Conservation (phyloP, 2,888 invertebrate genomes). For the Thymelicus lineola region DNA sequence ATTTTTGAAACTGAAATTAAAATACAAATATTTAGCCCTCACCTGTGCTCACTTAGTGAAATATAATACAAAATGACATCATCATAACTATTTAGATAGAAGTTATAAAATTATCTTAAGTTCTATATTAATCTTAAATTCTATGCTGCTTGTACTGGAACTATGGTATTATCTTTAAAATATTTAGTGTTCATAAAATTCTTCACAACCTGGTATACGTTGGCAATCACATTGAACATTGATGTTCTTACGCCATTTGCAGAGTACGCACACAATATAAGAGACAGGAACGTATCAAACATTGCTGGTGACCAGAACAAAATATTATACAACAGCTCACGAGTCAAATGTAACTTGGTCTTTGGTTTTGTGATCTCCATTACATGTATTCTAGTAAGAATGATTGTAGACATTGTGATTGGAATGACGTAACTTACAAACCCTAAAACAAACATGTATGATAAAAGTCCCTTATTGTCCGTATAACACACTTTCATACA, state of each 20-base stretch:
- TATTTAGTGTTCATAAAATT: conserved; percentile 76
- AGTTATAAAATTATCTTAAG: no score
- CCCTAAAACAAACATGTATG: conserved; percentile 69
- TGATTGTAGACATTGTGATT: conserved; percentile 70
- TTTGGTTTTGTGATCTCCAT: conserved; percentile 64
- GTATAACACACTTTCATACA: conserved; percentile 73
- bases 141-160: conserved; percentile 54
- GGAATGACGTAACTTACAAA: conserved; percentile 75
- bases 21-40: no score
- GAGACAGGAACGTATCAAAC: conserved; percentile 74
- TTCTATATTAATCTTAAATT: no score
- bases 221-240: conserved; percentile 72
- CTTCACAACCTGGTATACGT: conserved; percentile 75
- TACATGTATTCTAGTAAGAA: conserved; percentile 72
- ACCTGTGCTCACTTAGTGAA: no score
- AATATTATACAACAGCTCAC: conserved; percentile 74
- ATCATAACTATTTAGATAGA: no score
- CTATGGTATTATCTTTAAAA: conserved; percentile 68
- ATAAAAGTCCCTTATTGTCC: conserved; percentile 66
- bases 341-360: conserved; percentile 65
- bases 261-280: conserved; percentile 70
- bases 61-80: no score
- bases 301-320: conserved; percentile 79
- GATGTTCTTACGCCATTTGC: conserved; percentile 67
- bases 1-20: no score